Evolutionary conservation across 2,888 invertebrate species (phyloP), one percentile per base, ranked within the genome.

Genomic region (Leptinotarsa haldemani): DNA sequence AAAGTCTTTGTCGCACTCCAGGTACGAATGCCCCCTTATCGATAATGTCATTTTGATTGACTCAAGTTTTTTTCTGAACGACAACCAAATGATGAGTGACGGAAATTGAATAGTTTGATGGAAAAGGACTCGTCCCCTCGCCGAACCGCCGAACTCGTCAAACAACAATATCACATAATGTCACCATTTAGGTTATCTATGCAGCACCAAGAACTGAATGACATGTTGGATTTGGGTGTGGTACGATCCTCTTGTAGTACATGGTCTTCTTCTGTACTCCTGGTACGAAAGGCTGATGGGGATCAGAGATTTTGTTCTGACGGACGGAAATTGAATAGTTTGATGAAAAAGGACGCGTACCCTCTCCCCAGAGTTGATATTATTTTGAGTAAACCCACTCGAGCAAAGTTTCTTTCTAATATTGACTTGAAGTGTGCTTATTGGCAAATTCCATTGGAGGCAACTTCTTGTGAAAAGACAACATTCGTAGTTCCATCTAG

Each of bases 251-350:
- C 80, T 0, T 58, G 65, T 20, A 78, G 77, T 40, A 84, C 86
- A 0, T 87, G 84, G 84, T 85, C 1, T 22, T 70, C 73, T 1
- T 71, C 76, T 13, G 71, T 73, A 18, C 40, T 75, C 0, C 48
- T 87, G 7, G 84, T 85, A 0, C 74, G 72, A 46, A 88, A 86
- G 75, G 81, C 82, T 63, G 83, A 83, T 71, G 70, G 73, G 4
- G 74, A 74, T 0, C 69, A 70, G 15, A 61, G 84, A 13, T 78
- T 85, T 48, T 81, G 80, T 18, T 74, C 81, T 0, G 80, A 82
- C 61, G 81, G 73, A 70, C 70, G 78, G 9, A 64, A 71, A 25
- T 61, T 81, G 18, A 82, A 83, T 65, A 71, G 58, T 4, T 70
- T 80, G 1, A 82, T 77, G 1, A 74, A 72, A 5, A 53, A 48